Conservation (phyloP, 2,797 vertebrate genomes). For the Bovichtus variegatus region DNA sequence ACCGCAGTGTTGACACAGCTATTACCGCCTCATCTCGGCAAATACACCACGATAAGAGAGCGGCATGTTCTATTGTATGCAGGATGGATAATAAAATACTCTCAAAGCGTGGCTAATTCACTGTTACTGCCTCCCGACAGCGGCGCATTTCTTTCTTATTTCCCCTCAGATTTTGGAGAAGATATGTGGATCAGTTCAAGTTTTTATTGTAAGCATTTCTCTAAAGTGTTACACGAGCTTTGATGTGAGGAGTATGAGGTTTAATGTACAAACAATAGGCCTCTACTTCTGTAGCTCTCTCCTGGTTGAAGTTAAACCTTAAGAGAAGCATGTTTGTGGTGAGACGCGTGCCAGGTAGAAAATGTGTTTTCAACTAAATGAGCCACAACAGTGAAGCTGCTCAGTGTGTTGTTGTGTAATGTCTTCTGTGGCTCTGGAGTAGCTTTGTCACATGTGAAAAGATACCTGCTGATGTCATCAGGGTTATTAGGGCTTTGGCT, state of each 20-base stretch:
- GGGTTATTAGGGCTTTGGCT: neutral
- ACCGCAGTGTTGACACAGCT: slow-evolving; percentile 79
- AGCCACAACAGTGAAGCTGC: neutral
- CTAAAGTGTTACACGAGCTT: slow-evolving; percentile 18
- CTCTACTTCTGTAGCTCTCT: neutral
- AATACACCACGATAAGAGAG: slow-evolving; percentile 64
- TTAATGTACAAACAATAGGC: slow-evolving; percentile 3
- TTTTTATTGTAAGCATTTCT: neutral
- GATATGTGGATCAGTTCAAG: slow-evolving; percentile 27
- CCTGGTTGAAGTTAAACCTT: neutral
- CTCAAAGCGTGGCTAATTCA: slow-evolving; percentile 37
- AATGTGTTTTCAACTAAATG: neutral
- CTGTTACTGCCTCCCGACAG: slow-evolving; percentile 13
- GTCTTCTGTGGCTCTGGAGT: neutral
- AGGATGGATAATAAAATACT: slow-evolving; percentile 45
- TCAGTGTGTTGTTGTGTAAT: neutral
- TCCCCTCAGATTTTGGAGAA: slow-evolving; percentile 4
- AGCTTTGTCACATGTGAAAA: slow-evolving; percentile 7
- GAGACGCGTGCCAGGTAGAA: neutral
- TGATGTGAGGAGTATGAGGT: neutral
- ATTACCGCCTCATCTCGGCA: slow-evolving; percentile 64
- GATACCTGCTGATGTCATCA: neutral
- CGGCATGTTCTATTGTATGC: slow-evolving; percentile 28
- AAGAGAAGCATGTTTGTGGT: neutral
- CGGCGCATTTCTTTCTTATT: neutral